Base-by-base conservation (phyloP, 2,797 vertebrate species). In the Notolabrus celidotus region DNA sequence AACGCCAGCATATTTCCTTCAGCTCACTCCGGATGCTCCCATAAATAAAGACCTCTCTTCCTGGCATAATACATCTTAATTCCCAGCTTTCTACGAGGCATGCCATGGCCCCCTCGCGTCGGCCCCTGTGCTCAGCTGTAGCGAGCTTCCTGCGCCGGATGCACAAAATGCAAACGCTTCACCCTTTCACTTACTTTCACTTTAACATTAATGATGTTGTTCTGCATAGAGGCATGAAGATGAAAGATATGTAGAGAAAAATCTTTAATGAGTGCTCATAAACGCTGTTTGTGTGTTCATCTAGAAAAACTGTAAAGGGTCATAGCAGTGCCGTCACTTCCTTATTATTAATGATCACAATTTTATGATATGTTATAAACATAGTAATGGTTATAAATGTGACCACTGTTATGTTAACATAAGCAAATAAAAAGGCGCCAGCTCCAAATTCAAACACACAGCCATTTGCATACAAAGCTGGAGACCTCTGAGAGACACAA, bases 41-140 rank as follows among this genome's bases (percentile, higher is more conserved):
- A 83, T 85, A 91, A 92, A 93, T 93, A 92, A 88, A 83, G 77
- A 74, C 78, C 74, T 87, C 82, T 84, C 84, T 90, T 92, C 91
- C 92, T 92, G 85, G 63, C 77, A 75, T 80, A 84, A 76, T 86
- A 79, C 81, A 75, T 85, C 73, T 82, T 86, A 88, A 92, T 91
- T 93, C 92, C 88, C 85, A 86, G 82, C 69, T 87, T 91, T 91
- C 88, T 84, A 88, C 76, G 0, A 92, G 92, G 91, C 89, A 86
- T 52, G 66, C 62, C 23, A 51, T 55, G 63, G 77, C 85, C 83
- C 85, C 82, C 79, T 85, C 69, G 74, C 50, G 16, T 65, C 22
- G 2, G 59, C 82, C 75, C 34, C 63, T 6, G 59, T 5, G 17
- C 64, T 83, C 29, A 47, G 73, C 83, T 65, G 75, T 43, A 10